These are phyloP conservation scores for Orcinus orca DNA, from an alignment of 2,113 vertebrate genomes.

Conservation along the genomic window DNA sequence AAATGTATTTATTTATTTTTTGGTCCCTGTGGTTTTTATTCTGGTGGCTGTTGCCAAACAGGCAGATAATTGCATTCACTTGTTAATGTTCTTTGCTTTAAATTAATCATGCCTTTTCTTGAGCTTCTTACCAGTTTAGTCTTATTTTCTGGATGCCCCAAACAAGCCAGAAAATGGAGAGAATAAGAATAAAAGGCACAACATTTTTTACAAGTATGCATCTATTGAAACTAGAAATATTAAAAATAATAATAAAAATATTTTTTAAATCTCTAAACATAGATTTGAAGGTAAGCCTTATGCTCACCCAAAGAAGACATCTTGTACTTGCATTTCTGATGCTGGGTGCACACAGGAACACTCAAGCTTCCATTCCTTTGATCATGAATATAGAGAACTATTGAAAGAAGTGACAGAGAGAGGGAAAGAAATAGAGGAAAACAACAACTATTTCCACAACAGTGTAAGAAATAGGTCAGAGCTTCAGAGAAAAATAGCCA, in stretches of 20 bases:
- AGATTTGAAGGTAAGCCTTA: neutral
- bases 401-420: neutral
- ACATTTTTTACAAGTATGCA: neutral
- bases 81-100: neutral
- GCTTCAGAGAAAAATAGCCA: neutral
- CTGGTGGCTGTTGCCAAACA: neutral
- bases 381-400: neutral
- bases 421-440: slow-evolving; percentile 3
- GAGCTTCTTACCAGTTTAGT: neutral
- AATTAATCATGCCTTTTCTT: neutral
- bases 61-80: neutral
- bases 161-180: neutral
- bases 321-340: neutral
- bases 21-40: neutral
- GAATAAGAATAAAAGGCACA: neutral
- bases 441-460: neutral
- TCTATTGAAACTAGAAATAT: neutral
- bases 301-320: neutral
- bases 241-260: neutral
- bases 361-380: neutral
- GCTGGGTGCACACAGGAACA: neutral
- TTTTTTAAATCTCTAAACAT: neutral
- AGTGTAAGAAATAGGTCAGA: neutral
- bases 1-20: neutral
- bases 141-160: neutral